Evolutionary conservation across 1,140 invertebrate genomes (phyloP), one percentile per base, ranked within the genome.

Genomic region (Drosophila bifasciata): DNA sequence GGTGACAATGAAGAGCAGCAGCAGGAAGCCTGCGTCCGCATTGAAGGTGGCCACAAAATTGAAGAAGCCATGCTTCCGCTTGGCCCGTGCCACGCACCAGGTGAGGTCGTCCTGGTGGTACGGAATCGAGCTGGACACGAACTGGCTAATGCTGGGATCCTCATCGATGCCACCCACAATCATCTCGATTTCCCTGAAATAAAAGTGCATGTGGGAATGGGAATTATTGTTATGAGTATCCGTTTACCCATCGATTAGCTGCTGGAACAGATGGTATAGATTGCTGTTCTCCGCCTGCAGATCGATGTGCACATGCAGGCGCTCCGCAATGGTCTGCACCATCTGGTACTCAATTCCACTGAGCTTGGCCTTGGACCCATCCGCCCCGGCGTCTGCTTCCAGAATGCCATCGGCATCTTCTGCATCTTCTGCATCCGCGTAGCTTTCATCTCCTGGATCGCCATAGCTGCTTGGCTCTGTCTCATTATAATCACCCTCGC

Each of bases 101-200:
- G 90, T 91, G n/a, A 91, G 63, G 8, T 91, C 90, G 17, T 91
- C 90, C 71, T 91, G 90, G 21, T 79, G 74, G 43, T 91, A 91
- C 0, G 90, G 72, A 6, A 88, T 76, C n/a, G 83, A 76, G 36
- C 83, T 86, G 15, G 90, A 91, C 0, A 91, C 79, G 8, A 66
- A 91, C 36, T 89, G 90, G 21, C 86, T 91, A 1, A 91, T 79
- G 48, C 83, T 86, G 1, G 90, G 90, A 59, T 91, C 90, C 46
- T 91, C 90, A 39, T 89, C 86, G 7, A 91, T 91, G 32, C 90
- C 90, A 11, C 90, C 90, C 1, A 91, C 68, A 28, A 91, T 79
- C 64, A 91, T 77, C 58, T 91, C 90, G 19, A 90, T 89, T 52
- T 90, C 72, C 0, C 90, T 91, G 52, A 0, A 15, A 40, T 1